Percentiles rank a stretch among this genome's conserved stretches.
These are phyloP conservation scores for Cephalotes varians DNA, from an alignment of 2,888 invertebrate species.

Conservation along the genomic window DNA sequence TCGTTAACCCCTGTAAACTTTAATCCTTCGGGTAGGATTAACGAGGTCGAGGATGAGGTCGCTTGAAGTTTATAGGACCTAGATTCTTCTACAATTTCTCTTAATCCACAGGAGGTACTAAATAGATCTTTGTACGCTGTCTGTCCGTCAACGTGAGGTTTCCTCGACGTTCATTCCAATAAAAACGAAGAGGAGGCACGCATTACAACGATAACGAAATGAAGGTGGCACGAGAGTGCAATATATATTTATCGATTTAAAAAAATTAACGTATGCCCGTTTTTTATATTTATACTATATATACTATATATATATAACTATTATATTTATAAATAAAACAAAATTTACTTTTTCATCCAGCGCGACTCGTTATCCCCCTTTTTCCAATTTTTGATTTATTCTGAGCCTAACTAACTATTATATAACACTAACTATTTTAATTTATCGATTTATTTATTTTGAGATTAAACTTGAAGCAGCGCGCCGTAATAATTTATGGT, in stretches of 20 bases:
- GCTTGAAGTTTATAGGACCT: conserved; percentile 14
- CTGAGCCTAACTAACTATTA: too few relatives aligned
- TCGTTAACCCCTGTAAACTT: conserved; percentile 51
- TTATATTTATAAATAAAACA: too few relatives aligned
- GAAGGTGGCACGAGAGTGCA: background rate
- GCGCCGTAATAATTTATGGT: conserved; percentile 50
- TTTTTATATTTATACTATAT: too few relatives aligned
- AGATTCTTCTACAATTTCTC: conserved; percentile 35
- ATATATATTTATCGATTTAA: conserved; percentile 49
- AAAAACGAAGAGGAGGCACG: background rate
- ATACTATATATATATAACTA: too few relatives aligned
- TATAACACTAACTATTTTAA: too few relatives aligned
- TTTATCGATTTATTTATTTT: conserved; percentile 54
- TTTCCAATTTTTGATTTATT: too few relatives aligned
- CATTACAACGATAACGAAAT: background rate
- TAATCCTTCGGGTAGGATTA: conserved; percentile 46
- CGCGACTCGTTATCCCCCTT: too few relatives aligned
- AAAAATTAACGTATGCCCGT: too few relatives aligned
- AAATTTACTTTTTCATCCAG: too few relatives aligned
- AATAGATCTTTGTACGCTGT: conserved; percentile 25
- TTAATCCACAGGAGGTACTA: background rate
- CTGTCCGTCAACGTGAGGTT: background rate
- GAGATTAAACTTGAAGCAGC: conserved; percentile 35
- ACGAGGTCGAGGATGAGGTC: conserved; percentile 29
- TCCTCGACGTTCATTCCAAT: background rate